Conservation (phyloP, 2,797 vertebrate genomes). For the Tympanoctomys barrerae region DNA sequence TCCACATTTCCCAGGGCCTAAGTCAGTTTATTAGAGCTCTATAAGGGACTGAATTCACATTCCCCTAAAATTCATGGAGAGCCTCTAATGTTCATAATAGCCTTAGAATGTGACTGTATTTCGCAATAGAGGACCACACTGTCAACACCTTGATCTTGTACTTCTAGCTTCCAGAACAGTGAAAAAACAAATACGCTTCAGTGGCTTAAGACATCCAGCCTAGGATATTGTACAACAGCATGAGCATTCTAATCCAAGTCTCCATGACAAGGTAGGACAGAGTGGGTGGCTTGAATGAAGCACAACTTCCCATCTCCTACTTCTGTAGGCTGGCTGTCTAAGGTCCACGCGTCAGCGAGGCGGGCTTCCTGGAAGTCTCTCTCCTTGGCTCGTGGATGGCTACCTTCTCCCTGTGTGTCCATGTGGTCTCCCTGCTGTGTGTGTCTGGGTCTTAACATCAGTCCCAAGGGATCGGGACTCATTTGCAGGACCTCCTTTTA, state of each 20-base stretch:
- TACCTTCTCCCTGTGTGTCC: not conserved
- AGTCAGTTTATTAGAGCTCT: not conserved
- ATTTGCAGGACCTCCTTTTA: not conserved
- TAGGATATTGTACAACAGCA: accelerated
- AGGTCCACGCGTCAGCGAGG: not conserved
- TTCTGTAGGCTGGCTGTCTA: not conserved
- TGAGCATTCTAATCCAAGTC: too few species aligned
- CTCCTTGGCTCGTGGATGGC: not conserved
- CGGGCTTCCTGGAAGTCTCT: not conserved
- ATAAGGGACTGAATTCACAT: not conserved
- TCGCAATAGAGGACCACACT: not conserved
- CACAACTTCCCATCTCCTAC: not conserved
- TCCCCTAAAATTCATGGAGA: not conserved
- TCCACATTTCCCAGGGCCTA: not conserved
- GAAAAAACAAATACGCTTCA: not conserved
- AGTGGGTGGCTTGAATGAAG: not conserved
- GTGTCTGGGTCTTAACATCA: not conserved
- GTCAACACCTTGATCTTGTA: not conserved
- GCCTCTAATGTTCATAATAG: not conserved
- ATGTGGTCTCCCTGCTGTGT: not conserved
- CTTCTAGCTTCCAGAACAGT: not conserved
- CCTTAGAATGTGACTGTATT: not conserved
- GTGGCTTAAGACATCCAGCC: too few species aligned
- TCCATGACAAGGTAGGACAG: not conserved
- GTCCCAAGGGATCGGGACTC: not conserved